These are phyloP conservation scores for Calliphora vicina DNA, from an alignment of 1,140 invertebrate species.

Conservation along the genomic window DNA sequence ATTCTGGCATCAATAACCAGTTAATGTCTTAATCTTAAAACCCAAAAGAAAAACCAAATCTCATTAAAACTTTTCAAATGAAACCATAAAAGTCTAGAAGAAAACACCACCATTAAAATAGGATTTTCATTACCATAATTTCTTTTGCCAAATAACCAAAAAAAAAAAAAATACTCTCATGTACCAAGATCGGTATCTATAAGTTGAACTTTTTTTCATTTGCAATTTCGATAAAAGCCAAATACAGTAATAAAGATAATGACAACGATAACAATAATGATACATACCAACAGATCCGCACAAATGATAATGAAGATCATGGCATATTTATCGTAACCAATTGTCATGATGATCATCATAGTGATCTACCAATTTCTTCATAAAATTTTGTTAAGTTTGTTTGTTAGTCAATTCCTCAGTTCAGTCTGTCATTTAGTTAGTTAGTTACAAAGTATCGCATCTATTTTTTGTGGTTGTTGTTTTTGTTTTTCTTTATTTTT, in stretches of 20 bases:
- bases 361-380: background rate
- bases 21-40: too few species aligned
- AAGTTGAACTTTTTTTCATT: too few species aligned
- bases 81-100: too few species aligned
- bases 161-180: too few species aligned
- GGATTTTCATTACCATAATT: too few species aligned
- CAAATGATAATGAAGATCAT: background rate
- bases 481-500: conserved; percentile 47
- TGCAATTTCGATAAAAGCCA: background rate
- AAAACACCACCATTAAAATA: too few species aligned
- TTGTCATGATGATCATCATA: background rate
- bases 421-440: too few species aligned
- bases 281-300: background rate
- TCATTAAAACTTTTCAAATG: too few species aligned
- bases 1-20: too few species aligned
- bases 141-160: too few species aligned
- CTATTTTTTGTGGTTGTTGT: background rate
- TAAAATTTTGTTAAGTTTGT: background rate
- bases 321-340: background rate
- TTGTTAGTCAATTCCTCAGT: background rate
- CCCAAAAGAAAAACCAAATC: too few species aligned
- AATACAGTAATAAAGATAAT: background rate
- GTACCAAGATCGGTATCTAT: too few species aligned
- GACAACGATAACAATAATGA: background rate
- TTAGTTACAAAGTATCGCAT: background rate